These are phyloP conservation scores for Plectrocnemia conspersa DNA, from an alignment of 1,140 invertebrate species.

Conservation along the genomic window DNA sequence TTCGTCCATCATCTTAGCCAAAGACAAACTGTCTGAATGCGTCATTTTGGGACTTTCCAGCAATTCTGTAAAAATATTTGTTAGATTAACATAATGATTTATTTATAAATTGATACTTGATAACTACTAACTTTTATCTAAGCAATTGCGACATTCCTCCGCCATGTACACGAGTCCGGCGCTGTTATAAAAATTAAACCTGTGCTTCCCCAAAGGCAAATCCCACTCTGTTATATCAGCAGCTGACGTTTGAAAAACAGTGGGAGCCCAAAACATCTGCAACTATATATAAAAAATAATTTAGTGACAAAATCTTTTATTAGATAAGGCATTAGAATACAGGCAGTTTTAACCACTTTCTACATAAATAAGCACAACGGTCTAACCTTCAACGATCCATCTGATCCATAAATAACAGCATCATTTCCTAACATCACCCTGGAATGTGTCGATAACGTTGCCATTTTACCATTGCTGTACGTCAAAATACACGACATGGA, in stretches of 20 bases:
- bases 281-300: constrained; percentile 40
- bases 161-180: constrained; percentile 67
- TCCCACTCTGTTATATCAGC: constrained; percentile 50
- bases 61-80: constrained; percentile 49
- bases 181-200: constrained; percentile 62
- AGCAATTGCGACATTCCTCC: constrained; percentile 53
- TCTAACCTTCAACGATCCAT: constrained; percentile 59
- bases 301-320: background rate
- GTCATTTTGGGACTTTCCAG: constrained; percentile 61
- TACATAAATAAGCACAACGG: background rate
- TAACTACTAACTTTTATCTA: background rate
- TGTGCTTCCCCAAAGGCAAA: constrained; percentile 50
- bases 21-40: constrained; percentile 56
- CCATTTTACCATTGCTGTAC: constrained; percentile 60
- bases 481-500: constrained; percentile 58
- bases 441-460: constrained; percentile 57
- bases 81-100: constrained; percentile 8
- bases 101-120: background rate
- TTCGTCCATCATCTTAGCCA: constrained; percentile 63
- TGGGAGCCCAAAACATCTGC: constrained; percentile 54
- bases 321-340: background rate
- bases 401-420: constrained; percentile 63
- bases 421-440: constrained; percentile 57
- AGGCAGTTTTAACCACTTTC: background rate
- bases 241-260: constrained; percentile 45